Conservation (phyloP, 2,113 vertebrate genomes). For the Cyanocitta stelleri region DNA sequence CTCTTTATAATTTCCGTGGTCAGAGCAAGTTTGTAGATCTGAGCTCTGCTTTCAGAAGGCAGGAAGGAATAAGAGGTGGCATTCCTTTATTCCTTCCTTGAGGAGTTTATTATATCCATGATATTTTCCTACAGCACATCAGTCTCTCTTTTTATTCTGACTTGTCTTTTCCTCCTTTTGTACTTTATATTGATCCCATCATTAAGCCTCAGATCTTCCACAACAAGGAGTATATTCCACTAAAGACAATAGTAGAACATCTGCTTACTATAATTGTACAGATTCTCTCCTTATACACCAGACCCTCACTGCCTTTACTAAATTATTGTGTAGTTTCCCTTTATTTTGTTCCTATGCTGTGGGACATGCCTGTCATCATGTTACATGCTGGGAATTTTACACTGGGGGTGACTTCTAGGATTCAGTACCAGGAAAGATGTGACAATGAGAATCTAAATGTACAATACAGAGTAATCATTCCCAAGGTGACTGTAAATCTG, state of each 20-base stretch:
- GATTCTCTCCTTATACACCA: neutral
- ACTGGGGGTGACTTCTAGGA: neutral
- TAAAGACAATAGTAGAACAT: neutral
- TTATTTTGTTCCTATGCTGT: neutral
- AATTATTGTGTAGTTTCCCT: neutral
- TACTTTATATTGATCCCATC: neutral
- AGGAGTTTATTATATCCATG: neutral
- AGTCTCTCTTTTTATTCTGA: neutral
- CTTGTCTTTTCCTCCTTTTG: neutral
- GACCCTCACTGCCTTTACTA: neutral
- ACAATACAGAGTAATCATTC: neutral
- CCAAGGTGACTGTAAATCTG: slow-evolving; percentile 10
- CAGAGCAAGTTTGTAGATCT: neutral
- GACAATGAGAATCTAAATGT: neutral
- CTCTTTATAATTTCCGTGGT: neutral
- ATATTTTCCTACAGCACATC: neutral
- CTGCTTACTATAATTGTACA: neutral
- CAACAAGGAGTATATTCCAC: neutral
- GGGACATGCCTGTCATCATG: neutral
- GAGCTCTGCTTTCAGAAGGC: neutral
- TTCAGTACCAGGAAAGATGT: neutral
- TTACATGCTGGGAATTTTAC: neutral
- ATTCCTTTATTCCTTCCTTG: neutral
- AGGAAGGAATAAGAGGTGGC: neutral
- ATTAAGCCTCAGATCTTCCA: neutral